Evolutionary conservation across 2,113 vertebrate species (phyloP).

Genomic region (Monopterus albus): DNA sequence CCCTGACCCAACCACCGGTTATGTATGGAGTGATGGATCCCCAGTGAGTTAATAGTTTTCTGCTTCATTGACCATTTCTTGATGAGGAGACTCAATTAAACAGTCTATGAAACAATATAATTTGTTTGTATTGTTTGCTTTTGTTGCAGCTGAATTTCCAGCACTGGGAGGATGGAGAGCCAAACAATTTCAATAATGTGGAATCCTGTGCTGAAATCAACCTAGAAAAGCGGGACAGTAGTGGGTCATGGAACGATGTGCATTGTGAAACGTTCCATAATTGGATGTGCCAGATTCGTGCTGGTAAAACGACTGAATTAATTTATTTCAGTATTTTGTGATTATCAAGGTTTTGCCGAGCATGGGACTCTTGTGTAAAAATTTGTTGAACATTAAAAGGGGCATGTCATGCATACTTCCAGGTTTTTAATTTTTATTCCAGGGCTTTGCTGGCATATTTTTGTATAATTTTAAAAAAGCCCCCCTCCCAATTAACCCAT

Average conservation of each 20-base stretch:
- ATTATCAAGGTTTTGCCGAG: not conserved
- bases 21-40: conserved; percentile 88
- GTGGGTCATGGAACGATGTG: conserved; percentile 84
- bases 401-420: too few relatives aligned
- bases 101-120: not conserved
- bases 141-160: conserved; percentile 83
- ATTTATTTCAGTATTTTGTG: not conserved
- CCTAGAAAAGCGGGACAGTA: rapidly evolving
- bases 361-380: not conserved
- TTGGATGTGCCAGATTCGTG: conserved; percentile 89
- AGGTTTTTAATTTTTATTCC: too few relatives aligned
- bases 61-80: not conserved
- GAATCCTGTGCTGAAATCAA: conserved; percentile 85
- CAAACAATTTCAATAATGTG: conserved; percentile 87
- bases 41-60: conserved; percentile 82
- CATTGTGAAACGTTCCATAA: conserved; percentile 82
- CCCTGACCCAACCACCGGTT: conserved; percentile 82
- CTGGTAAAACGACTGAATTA: conserved; percentile 79
- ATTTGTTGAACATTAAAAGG: not conserved
- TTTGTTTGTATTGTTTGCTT: conserved; percentile 21
- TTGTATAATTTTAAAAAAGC: too few relatives aligned
- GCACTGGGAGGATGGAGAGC: conserved; percentile 88
- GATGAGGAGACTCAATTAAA: not conserved
- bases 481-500: too few relatives aligned
- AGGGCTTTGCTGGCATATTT: too few relatives aligned